Evolutionary conservation across 1,140 invertebrate genomes (phyloP).

Genomic region (Armadillidium nasatum): DNA sequence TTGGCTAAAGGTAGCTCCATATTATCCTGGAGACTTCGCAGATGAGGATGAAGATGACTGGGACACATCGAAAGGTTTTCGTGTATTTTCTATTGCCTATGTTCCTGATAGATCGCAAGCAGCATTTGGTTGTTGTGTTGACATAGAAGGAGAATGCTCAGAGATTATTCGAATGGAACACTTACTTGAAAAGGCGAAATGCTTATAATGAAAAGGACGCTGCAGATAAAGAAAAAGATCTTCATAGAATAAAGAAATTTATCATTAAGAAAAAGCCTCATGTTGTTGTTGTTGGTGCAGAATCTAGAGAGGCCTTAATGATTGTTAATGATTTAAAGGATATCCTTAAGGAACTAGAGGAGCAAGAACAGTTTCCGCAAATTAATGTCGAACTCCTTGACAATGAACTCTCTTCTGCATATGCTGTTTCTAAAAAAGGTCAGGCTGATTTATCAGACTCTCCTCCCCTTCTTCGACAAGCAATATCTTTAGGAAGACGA

Average conservation of each 20-base stretch:
- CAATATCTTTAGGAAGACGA: conserved; percentile 83
- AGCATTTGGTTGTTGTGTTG: conserved; percentile 80
- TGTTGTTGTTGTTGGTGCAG: conserved; percentile 82
- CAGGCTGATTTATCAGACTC: conserved; percentile 85
- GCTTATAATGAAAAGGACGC: conserved; percentile 68
- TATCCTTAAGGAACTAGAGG: conserved; percentile 64
- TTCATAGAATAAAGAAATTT: conserved; percentile 75
- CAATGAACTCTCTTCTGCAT: conserved; percentile 83
- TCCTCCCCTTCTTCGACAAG: conserved; percentile 78
- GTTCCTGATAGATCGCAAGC: conserved; percentile 78
- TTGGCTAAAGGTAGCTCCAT: conserved; percentile 88
- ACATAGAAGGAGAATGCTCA: conserved; percentile 81
- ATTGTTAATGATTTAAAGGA: conserved; percentile 78
- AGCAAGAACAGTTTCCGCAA: conserved; percentile 80
- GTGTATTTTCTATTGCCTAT: conserved; percentile 83
- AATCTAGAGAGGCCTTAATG: conserved; percentile 80
- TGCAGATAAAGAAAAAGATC: conserved; percentile 70
- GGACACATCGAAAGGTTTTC: conserved; percentile 76
- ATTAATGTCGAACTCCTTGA: conserved; percentile 88
- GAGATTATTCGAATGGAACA: conserved; percentile 84
- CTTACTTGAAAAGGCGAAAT: conserved; percentile 74
- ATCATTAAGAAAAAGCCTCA: conserved; percentile 89
- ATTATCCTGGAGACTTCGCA: conserved; percentile 57
- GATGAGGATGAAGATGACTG: conserved; percentile 88
- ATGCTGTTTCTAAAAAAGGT: conserved; percentile 84